These are phyloP conservation scores for Argentina silus DNA, from an alignment of 2,797 vertebrate genomes.

Conservation along the genomic window DNA sequence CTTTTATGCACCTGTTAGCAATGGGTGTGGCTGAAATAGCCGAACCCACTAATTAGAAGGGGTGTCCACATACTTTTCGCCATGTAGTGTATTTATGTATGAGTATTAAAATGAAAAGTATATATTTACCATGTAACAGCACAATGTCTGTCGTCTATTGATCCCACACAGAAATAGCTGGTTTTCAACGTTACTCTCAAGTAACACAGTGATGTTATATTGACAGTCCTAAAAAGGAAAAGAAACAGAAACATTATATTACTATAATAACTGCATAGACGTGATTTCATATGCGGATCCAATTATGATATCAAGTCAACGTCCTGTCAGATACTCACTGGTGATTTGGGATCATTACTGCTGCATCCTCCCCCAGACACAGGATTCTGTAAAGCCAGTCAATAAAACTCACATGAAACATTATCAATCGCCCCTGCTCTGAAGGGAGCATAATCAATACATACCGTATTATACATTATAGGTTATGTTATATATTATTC, in stretches of 20 bases:
- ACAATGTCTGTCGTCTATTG: not conserved
- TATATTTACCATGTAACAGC: constrained; percentile 65
- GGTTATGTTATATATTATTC: not conserved
- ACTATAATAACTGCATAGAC: not conserved
- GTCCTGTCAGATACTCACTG: constrained; percentile 21
- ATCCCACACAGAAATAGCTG: constrained; percentile 58
- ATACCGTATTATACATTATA: not conserved
- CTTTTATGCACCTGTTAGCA: no score
- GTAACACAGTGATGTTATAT: constrained; percentile 54
- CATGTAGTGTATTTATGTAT: not conserved
- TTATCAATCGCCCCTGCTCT: not conserved
- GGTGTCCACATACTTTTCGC: no score
- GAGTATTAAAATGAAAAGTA: not conserved
- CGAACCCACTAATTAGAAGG: no score
- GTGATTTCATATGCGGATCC: no score
- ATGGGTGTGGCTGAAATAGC: no score
- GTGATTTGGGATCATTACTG: rapidly evolving
- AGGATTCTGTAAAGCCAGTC: constrained; percentile 31
- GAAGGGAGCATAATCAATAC: not conserved
- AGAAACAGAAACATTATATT: not conserved
- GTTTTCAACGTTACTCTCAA: constrained; percentile 16
- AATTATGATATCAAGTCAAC: not conserved
- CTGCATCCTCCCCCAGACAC: not conserved
- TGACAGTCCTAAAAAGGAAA: constrained; percentile 44
- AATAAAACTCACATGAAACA: constrained; percentile 13